Evolutionary conservation across 2,797 vertebrate genomes (phyloP), one percentile per base, ranked within the genome.

Genomic region (Mustela erminea): DNA sequence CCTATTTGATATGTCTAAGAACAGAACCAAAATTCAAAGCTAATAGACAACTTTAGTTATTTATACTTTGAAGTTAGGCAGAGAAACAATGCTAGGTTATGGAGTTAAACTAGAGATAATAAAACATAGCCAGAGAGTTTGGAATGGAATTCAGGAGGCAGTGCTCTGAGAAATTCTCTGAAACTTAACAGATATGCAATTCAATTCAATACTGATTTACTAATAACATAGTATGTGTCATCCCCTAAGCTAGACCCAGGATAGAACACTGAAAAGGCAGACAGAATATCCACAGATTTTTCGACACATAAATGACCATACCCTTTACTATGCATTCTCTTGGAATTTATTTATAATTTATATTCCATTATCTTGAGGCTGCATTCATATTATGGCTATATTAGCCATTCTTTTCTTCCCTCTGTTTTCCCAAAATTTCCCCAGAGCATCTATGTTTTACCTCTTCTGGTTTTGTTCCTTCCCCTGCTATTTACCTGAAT

Each of bases 261-360:
- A 41, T n/a, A 68, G 29, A 93, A 1, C 77, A 15, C 1, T 29
- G 46, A 49, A 12, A 80, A 43, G 20, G 12, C 35, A 74, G 64
- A n/a, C 64, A 66, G 66, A 66, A 66, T n/a, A n/a, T n/a, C 9
- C n/a, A 95, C 72, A 72, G 38, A 72, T 82, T 20, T 88, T 81
- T 85, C 21, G 70, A 72, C 17, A 83, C 25, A 43, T 35, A 88
- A 96, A 82, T 64, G 52, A 78, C 27, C 27, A 78, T 81, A 75
- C 20, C 66, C 60, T 93, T 90, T 87, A 80, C 56, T 87, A 90
- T 83, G 7, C 15, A 89, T 96, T 93, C 13, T 91, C 35, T 94
- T 38, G 35, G 20, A 89, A 84, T 68, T 84, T 89, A 91, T 94
- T 93, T 93, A 83, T 96, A 75, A 96, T 95, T 95, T 20, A 91